Evolutionary conservation across 2,888 invertebrate species (phyloP).

Genomic region (Amphipyra tragopoginis): DNA sequence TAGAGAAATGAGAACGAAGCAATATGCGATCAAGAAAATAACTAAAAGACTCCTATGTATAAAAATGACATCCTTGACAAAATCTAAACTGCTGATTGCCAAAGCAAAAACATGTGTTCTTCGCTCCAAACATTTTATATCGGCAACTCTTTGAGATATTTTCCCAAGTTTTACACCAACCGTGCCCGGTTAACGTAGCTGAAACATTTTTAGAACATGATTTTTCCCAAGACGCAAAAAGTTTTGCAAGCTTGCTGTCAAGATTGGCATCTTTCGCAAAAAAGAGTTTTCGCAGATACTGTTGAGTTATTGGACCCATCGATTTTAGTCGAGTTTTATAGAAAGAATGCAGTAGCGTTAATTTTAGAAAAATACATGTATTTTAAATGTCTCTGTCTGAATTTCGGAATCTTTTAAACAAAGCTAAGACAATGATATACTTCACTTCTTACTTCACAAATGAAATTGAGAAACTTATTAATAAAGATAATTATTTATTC

Average conservation of each 20-base stretch:
- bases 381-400: too few species aligned
- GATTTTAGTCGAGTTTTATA: too few species aligned
- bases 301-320: conserved; percentile 12
- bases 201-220: conserved; percentile 38
- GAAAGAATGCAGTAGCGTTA: too few species aligned
- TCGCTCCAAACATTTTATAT: conserved; percentile 12
- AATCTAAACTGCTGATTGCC: conserved; percentile 13
- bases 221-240: conserved; percentile 46
- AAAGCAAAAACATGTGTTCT: conserved; percentile 6
- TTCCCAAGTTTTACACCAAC: conserved; percentile 29
- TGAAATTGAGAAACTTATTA: too few species aligned
- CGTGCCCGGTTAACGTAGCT: conserved; percentile 27
- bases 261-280: conserved; percentile 31
- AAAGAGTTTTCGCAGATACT: conserved; percentile 21
- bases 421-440: too few species aligned
- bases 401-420: too few species aligned
- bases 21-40: neutral
- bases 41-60: neutral
- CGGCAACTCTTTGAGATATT: conserved; percentile 28
- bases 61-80: conserved; percentile 1
- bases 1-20: neutral
- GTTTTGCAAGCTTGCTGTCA: conserved; percentile 31
- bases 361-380: too few species aligned
- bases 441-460: too few species aligned
- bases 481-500: neutral